A percentile compares a stretch with the other conserved stretches of the same genome.
Evolutionary conservation across 2,113 vertebrate species (phyloP).

Genomic region (Corythornis madagascariensis): DNA sequence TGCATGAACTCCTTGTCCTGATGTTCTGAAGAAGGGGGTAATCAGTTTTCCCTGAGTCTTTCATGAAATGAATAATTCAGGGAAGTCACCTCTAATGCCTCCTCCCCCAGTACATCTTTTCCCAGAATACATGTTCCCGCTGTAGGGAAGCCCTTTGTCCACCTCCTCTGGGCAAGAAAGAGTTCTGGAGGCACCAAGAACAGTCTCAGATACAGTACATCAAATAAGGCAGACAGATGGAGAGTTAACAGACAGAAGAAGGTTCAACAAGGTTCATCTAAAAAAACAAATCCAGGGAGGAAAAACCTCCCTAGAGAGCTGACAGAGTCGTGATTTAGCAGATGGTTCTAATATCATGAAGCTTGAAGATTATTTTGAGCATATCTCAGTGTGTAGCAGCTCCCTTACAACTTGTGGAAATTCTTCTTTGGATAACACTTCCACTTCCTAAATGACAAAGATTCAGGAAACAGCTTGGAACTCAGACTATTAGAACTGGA

Average conservation of each 20-base stretch:
- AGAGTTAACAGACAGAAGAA: neutral
- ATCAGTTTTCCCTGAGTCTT: neutral
- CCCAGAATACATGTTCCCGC: neutral
- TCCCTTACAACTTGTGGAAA: constrained; percentile 28
- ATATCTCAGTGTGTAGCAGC: neutral
- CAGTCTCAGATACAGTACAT: neutral
- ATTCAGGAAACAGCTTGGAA: constrained; percentile 35
- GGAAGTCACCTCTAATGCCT: neutral
- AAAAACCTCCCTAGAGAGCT: neutral
- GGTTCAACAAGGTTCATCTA: constrained; percentile 13
- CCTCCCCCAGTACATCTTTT: neutral
- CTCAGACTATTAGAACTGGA: neutral
- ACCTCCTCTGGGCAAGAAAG: neutral
- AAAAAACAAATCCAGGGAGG: constrained; percentile 19
- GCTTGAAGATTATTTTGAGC: neutral
- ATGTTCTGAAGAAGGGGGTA: neutral
- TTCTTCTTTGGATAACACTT: neutral
- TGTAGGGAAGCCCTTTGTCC: neutral
- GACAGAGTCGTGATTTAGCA: neutral
- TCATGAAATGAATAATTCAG: neutral
- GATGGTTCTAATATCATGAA: constrained; percentile 27
- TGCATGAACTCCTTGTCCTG: neutral
- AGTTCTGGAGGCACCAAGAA: neutral
- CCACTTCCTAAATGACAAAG: neutral
- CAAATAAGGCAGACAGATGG: neutral